phyloP scores from a whole-genome alignment of 1,140 invertebrate species.

The Xylocopa sonorina region DNA sequence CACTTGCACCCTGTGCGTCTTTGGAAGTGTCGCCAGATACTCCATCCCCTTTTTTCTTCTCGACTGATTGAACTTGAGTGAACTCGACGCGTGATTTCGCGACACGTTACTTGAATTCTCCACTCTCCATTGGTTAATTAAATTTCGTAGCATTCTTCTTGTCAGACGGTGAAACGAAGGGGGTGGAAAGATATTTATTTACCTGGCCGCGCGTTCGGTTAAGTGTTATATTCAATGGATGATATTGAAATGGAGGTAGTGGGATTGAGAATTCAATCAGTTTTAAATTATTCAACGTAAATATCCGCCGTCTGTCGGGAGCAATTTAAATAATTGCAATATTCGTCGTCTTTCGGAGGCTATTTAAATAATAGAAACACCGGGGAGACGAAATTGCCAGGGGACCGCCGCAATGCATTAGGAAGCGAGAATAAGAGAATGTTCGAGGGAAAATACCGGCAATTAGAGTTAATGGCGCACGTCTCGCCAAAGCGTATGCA shows the following conservation, averaged over 20 bases:
- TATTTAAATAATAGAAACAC: conserved; percentile 10
- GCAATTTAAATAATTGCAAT: conserved; percentile 10
- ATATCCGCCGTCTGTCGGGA: neutral
- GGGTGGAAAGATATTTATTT: no score
- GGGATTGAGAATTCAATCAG: neutral
- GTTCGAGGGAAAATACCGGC: conserved; percentile 20
- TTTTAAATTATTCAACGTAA: neutral
- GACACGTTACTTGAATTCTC: neutral
- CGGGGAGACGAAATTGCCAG: neutral
- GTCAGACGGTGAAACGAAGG: no score
- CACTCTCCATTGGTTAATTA: no score
- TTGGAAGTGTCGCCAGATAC: conserved; percentile 1
- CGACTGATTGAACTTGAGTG: no score
- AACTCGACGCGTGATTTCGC: no score
- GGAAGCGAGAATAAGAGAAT: conserved; percentile 14
- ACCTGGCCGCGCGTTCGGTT: no score
- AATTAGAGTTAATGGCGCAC: conserved; percentile 31
- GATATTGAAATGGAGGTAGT: no score
- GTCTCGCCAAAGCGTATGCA: conserved; percentile 18
- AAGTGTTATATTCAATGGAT: no score
- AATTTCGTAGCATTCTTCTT: no score
- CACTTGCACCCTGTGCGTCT: neutral
- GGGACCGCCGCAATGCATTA: neutral
- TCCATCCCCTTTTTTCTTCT: neutral
- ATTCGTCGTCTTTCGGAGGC: neutral